Percentiles rank a stretch among this genome's conserved stretches.
Evolutionary conservation across 2,113 vertebrate genomes (phyloP).

Genomic region (Myanophis thanlyinensis): DNA sequence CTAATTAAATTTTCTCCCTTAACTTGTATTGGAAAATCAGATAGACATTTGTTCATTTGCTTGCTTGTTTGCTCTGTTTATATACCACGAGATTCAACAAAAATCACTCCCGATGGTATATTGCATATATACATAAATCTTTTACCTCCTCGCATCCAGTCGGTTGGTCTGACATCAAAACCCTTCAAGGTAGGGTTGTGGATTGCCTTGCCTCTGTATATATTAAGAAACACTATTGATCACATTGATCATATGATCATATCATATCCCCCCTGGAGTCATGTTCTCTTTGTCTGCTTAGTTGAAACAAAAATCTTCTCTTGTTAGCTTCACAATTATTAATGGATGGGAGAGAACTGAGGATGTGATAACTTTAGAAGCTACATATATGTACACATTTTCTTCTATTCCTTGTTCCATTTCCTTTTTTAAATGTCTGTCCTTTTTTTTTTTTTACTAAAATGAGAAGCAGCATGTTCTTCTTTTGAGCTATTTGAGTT

Average conservation of each 20-base stretch:
- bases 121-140: background rate
- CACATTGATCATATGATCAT: slow-evolving; percentile 4
- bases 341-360: slow-evolving; percentile 13
- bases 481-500: slow-evolving; percentile 58
- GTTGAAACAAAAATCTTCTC: slow-evolving; percentile 1
- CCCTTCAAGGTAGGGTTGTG: background rate
- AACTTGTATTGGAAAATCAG: background rate
- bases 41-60: background rate
- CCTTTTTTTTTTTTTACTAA: slow-evolving; percentile 45
- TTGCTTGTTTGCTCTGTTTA: background rate
- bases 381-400: background rate
- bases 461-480: slow-evolving; percentile 46
- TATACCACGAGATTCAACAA: background rate
- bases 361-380: slow-evolving; percentile 20
- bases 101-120: background rate
- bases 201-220: background rate
- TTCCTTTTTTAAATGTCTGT: slow-evolving; percentile 16
- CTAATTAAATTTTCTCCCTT: background rate
- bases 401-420: background rate
- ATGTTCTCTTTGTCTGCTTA: slow-evolving; percentile 31
- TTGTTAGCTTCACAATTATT: slow-evolving; percentile 4
- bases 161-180: background rate
- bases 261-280: background rate
- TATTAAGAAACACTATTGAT: background rate
- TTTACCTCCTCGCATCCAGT: background rate